A percentile compares a stretch with the other conserved stretches of the same genome.
Evolutionary conservation across 2,797 vertebrate genomes (phyloP).

Genomic region (Mastacembelus armatus): DNA sequence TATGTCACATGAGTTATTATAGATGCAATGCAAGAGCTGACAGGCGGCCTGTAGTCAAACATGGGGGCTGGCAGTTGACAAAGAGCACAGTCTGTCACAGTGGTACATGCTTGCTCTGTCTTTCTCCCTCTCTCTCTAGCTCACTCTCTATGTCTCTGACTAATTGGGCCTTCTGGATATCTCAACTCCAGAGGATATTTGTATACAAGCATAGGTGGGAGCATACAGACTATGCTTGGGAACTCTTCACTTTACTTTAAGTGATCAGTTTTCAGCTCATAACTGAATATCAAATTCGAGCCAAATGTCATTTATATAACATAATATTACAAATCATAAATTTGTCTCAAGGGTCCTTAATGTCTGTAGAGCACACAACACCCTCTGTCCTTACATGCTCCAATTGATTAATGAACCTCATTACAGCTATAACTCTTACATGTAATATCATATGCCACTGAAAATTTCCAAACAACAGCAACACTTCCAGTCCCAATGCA

Average conservation of each 20-base stretch:
- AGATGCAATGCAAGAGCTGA: constrained; percentile 67
- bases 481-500: neutral
- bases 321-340: too few species aligned
- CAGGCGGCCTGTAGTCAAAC: constrained; percentile 68
- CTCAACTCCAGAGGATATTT: constrained; percentile 71
- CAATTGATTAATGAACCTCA: too few species aligned
- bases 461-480: neutral
- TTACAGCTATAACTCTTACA: neutral
- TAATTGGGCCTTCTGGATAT: constrained; percentile 80
- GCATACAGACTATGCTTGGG: constrained; percentile 25
- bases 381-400: too few species aligned
- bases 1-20: constrained; percentile 61
- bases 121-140: constrained; percentile 16
- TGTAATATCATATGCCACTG: neutral
- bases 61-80: constrained; percentile 72
- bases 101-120: constrained; percentile 25
- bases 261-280: constrained; percentile 11
- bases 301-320: neutral
- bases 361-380: too few species aligned
- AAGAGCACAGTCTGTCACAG: constrained; percentile 68
- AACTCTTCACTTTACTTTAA: constrained; percentile 42
- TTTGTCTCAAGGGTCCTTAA: too few species aligned
- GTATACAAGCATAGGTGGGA: constrained; percentile 55
- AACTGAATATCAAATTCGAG: neutral
- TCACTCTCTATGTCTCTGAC: constrained; percentile 48